These are phyloP conservation scores for Bothrops alternatus DNA, from an alignment of 2,797 vertebrate genomes.

Conservation along the genomic window DNA sequence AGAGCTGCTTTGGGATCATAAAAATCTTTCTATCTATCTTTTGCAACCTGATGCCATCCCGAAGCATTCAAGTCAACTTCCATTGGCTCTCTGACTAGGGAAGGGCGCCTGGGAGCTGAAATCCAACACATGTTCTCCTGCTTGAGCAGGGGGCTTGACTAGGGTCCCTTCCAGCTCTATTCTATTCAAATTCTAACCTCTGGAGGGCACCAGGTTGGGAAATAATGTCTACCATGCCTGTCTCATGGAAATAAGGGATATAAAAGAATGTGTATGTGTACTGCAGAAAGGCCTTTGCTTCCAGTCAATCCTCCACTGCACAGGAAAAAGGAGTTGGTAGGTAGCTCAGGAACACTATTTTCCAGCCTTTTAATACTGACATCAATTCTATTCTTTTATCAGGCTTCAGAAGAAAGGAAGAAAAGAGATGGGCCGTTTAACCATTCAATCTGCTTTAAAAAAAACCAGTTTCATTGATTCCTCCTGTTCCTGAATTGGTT, in stretches of 20 bases:
- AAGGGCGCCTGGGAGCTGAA: not conserved
- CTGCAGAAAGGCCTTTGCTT: not conserved
- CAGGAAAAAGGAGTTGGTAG: not conserved
- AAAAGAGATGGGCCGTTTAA: not conserved
- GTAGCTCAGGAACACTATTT: not conserved
- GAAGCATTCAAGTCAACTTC: not conserved
- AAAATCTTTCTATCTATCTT: not conserved
- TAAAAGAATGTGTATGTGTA: not conserved
- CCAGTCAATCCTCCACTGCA: not conserved
- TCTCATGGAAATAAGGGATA: not conserved
- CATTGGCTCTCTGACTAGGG: not conserved
- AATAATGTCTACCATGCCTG: not conserved
- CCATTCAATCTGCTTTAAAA: not conserved
- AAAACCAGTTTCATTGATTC: not conserved
- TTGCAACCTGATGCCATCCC: not conserved
- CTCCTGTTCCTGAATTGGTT: not conserved
- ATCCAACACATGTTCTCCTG: not conserved
- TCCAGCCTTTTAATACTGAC: not conserved
- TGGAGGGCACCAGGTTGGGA: not conserved
- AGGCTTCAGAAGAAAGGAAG: not conserved
- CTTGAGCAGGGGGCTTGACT: too few relatives aligned
- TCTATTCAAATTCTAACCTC: not conserved
- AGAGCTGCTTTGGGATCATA: not conserved
- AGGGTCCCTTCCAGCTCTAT: too few relatives aligned
- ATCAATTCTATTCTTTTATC: not conserved